A percentile compares a stretch with the other conserved stretches of the same genome.
Evolutionary conservation across 2,888 invertebrate genomes (phyloP).

Genomic region (Chymomyza fuscimana): DNA sequence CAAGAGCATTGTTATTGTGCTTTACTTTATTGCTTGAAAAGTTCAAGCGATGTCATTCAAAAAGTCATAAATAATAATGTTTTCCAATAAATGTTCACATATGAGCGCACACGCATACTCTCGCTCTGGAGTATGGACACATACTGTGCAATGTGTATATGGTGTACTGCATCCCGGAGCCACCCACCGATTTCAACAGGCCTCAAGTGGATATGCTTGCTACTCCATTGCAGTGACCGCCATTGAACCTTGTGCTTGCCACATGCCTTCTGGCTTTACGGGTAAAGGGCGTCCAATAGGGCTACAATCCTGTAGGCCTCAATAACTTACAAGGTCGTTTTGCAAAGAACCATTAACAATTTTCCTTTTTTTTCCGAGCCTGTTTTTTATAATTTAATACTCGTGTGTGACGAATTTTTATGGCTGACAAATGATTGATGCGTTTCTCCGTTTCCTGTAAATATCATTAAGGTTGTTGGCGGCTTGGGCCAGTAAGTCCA

Average conservation of each 20-base stretch:
- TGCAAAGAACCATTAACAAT: constrained; percentile 64
- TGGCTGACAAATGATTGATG: constrained; percentile 76
- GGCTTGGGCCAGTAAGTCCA: background rate
- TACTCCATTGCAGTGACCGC: constrained; percentile 51
- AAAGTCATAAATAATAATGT: constrained; percentile 78
- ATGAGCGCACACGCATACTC: constrained; percentile 63
- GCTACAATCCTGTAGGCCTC: constrained; percentile 34
- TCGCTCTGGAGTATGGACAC: constrained; percentile 14
- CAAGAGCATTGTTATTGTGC: constrained; percentile 55
- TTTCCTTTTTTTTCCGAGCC: constrained; percentile 22
- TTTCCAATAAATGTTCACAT: constrained; percentile 78
- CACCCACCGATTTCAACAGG: constrained; percentile 42
- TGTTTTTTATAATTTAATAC: constrained; percentile 60
- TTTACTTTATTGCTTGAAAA: constrained; percentile 70
- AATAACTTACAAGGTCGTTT: constrained; percentile 73
- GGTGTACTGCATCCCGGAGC: background rate
- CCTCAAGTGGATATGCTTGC: constrained; percentile 50
- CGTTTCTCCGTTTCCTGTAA: constrained; percentile 64
- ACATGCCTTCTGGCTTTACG: constrained; percentile 19
- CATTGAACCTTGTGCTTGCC: constrained; percentile 56
- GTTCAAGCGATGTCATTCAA: constrained; percentile 76
- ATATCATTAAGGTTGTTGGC: constrained; percentile 56
- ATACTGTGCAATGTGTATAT: constrained; percentile 4
- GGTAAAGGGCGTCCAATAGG: constrained; percentile 48
- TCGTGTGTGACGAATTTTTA: constrained; percentile 75